A percentile compares a stretch with the other conserved stretches of the same genome.
phyloP scores from a whole-genome alignment of 2,888 invertebrate species.

The Drosophila helvetica region DNA sequence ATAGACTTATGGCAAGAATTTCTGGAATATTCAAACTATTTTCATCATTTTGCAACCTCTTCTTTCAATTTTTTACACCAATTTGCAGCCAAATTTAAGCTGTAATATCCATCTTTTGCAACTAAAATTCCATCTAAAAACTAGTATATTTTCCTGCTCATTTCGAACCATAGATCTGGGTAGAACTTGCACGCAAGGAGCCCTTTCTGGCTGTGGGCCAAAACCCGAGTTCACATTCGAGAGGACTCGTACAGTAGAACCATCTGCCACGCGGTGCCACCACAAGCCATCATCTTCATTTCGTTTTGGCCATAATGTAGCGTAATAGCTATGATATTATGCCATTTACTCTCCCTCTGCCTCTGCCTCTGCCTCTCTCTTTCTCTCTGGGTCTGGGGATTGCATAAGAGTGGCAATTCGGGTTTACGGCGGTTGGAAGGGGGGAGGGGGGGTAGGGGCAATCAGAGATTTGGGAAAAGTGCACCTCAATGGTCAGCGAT shows the following conservation, averaged over 20 bases:
- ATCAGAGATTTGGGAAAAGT: constrained; percentile 29
- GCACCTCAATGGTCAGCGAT: constrained; percentile 44
- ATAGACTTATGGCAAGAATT: too few species aligned
- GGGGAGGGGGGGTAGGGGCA: background rate
- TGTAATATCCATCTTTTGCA: too few species aligned
- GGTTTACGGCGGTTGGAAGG: background rate
- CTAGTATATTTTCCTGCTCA: too few species aligned
- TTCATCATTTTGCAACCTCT: too few species aligned
- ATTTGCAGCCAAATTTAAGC: too few species aligned
- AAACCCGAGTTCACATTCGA: background rate
- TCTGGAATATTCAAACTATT: too few species aligned
- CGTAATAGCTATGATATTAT: constrained; percentile 24
- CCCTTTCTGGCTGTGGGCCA: background rate
- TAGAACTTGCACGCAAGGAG: background rate
- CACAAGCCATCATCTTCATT: background rate
- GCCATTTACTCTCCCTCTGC: constrained; percentile 8
- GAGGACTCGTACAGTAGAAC: background rate
- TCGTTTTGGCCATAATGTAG: background rate
- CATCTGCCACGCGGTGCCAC: background rate
- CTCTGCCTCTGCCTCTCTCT: background rate
- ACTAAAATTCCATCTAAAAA: too few species aligned
- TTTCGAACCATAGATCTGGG: too few species aligned
- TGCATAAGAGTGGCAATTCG: constrained; percentile 28
- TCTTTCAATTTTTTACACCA: too few species aligned
- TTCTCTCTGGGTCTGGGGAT: constrained; percentile 5